Percentiles rank a stretch among this genome's conserved stretches.
These are phyloP conservation scores for Galerucella calmariensis DNA, from an alignment of 2,888 invertebrate species.

Conservation along the genomic window DNA sequence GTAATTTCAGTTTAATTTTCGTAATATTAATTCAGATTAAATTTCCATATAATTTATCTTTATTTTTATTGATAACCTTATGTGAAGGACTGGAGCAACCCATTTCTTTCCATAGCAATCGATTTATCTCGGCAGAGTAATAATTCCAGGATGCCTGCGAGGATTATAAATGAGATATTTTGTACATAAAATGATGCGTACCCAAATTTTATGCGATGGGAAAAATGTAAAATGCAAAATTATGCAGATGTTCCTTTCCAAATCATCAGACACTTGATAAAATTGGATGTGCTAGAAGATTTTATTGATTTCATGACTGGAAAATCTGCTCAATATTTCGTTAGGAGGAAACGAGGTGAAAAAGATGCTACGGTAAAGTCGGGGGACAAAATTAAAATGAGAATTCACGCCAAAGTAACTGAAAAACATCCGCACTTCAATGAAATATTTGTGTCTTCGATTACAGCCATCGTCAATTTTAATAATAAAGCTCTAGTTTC, in stretches of 20 bases:
- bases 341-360: neutral
- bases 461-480: no score
- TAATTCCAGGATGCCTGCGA: slow-evolving; percentile 12
- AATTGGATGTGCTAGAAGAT: slow-evolving; percentile 3
- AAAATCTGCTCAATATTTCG: neutral
- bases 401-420: no score
- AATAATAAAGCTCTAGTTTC: no score
- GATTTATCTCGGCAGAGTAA: slow-evolving; percentile 16
- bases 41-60: neutral
- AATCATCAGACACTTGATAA: slow-evolving; percentile 18
- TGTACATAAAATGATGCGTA: slow-evolving; percentile 22
- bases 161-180: slow-evolving; percentile 24
- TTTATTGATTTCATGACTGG: slow-evolving; percentile 14
- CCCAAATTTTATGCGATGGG: slow-evolving; percentile 15
- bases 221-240: slow-evolving; percentile 21
- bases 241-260: slow-evolving; percentile 22
- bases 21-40: neutral
- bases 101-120: slow-evolving; percentile 13
- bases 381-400: no score
- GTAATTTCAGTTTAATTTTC: no score
- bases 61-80: neutral
- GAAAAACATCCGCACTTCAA: no score
- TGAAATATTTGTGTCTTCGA: no score
- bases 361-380: neutral
- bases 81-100: neutral